Conservation (phyloP, 2,113 vertebrate species). For the Motacilla alba region DNA sequence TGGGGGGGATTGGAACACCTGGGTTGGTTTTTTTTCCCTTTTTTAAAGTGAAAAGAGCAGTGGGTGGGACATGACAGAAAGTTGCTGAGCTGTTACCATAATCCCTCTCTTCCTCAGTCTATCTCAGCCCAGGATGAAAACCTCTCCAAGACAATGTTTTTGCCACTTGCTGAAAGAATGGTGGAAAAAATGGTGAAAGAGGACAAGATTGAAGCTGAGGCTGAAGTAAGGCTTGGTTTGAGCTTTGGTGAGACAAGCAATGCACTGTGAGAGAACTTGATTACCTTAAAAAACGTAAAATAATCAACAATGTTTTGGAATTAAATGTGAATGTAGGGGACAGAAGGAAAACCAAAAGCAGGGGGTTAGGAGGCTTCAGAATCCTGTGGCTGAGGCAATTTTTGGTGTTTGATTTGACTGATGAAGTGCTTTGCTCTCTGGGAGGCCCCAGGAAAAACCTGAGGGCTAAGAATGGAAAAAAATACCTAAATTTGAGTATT, state of each 20-base stretch:
- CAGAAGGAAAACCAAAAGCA: not conserved
- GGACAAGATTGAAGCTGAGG: conserved; percentile 98
- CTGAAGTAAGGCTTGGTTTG: conserved; percentile 82
- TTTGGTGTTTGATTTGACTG: not conserved
- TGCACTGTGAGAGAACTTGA: not conserved
- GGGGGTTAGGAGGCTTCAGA: not conserved
- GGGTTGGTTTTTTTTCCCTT: not conserved
- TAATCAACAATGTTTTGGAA: not conserved
- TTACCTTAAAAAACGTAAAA: not conserved
- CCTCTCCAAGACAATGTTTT: conserved; percentile 96
- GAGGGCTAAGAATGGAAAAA: not conserved
- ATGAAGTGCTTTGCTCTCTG: not conserved
- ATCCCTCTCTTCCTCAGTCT: conserved; percentile 77
- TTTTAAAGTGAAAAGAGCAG: not conserved
- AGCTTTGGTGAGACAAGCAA: not conserved
- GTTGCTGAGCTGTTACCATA: not conserved
- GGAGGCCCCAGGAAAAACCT: not conserved
- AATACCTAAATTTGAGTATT: conserved; percentile 15
- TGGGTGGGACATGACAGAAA: not conserved
- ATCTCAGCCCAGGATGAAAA: conserved; percentile 97
- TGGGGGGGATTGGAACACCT: not conserved
- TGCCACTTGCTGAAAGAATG: conserved; percentile 97
- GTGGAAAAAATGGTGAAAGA: conserved; percentile 99
- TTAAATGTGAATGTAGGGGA: not conserved
- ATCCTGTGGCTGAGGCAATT: not conserved